Evolutionary conservation across 2,888 invertebrate species (phyloP).

Genomic region (Saturnia pavonia): DNA sequence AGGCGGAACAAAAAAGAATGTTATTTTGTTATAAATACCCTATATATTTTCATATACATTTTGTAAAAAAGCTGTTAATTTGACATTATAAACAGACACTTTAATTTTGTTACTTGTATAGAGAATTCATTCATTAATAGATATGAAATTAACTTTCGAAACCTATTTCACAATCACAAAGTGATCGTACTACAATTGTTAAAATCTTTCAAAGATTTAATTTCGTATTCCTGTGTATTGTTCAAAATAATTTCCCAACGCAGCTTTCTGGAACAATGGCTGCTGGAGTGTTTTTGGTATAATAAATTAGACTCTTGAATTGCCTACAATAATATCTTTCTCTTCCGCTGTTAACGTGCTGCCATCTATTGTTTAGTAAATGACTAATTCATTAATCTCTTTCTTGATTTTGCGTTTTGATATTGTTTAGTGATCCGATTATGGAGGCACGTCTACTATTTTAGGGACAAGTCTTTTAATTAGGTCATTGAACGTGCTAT

Average conservation of each 20-base stretch:
- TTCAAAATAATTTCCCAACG: slow-evolving; percentile 29
- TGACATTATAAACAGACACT: no score
- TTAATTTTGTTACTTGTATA: no score
- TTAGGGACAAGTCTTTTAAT: no score
- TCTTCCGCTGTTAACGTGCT: slow-evolving; percentile 20
- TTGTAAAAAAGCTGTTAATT: no score
- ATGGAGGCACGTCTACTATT: no score
- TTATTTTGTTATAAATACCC: no score
- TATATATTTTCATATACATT: no score
- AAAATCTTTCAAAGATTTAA: slow-evolving; percentile 1
- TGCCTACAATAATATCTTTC: slow-evolving; percentile 23
- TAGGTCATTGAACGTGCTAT: no score
- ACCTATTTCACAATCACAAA: background rate
- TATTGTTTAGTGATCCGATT: background rate
- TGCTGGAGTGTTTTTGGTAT: slow-evolving; percentile 42
- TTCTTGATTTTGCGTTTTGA: background rate
- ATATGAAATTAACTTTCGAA: background rate
- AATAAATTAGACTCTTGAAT: slow-evolving; percentile 48
- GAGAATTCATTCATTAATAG: no score
- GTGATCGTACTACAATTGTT: background rate
- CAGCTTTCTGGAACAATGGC: slow-evolving; percentile 44
- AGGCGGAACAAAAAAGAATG: no score
- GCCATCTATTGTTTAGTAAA: slow-evolving; percentile 22
- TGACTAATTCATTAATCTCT: slow-evolving; percentile 24
- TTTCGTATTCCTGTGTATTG: slow-evolving; percentile 23